A percentile compares a stretch with the other conserved stretches of the same genome.
These are phyloP conservation scores for Camponotus fellah DNA, from an alignment of 2,888 invertebrate species.

Conservation along the genomic window DNA sequence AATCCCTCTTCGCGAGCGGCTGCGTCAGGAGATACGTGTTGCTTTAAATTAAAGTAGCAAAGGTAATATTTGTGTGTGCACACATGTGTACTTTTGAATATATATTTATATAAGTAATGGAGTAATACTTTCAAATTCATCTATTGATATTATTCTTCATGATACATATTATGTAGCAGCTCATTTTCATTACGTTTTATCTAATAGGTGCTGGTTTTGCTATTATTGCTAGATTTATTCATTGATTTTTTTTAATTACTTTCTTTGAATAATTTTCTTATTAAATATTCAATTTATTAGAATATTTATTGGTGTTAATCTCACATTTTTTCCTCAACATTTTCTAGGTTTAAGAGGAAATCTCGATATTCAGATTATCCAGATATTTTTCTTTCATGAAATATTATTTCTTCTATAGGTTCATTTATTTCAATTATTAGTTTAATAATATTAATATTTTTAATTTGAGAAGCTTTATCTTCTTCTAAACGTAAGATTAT, in stretches of 20 bases:
- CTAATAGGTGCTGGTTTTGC: conserved; percentile 39
- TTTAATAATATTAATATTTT: too few relatives aligned
- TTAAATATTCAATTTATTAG: too few relatives aligned
- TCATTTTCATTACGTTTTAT: conserved; percentile 46
- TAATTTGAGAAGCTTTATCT: too few relatives aligned
- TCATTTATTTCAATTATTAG: too few relatives aligned
- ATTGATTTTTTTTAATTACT: conserved; percentile 35
- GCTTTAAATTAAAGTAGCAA: neutral
- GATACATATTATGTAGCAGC: conserved; percentile 85
- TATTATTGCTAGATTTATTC: conserved; percentile 32
- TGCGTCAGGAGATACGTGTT: neutral
- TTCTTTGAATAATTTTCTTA: conserved; percentile 1
- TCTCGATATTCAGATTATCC: too few relatives aligned
- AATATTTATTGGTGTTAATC: too few relatives aligned
- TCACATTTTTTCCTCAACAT: too few relatives aligned
- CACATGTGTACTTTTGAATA: neutral
- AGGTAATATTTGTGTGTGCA: too few relatives aligned
- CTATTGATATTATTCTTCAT: conserved; percentile 59
- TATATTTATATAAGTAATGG: neutral
- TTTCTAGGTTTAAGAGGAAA: too few relatives aligned
- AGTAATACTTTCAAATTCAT: conserved; percentile 23
- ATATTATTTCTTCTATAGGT: too few relatives aligned
- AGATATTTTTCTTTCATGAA: too few relatives aligned
- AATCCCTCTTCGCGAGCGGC: neutral
- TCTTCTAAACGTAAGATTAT: too few relatives aligned